Conservation (phyloP, 2,113 vertebrate species). For the Hemichromis elongatus region DNA sequence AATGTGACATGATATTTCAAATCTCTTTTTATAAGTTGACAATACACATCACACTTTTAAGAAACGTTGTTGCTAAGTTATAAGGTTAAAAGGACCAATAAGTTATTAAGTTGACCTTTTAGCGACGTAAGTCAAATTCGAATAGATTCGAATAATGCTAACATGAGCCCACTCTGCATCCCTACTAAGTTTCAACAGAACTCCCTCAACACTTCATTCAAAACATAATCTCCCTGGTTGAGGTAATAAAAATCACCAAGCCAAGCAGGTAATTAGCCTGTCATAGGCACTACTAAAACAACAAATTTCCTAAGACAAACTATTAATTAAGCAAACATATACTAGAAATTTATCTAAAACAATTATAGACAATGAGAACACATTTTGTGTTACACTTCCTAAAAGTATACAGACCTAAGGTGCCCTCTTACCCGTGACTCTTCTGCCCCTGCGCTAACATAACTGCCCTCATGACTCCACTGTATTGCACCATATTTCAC, state of each 20-base stretch:
- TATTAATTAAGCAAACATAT: not conserved
- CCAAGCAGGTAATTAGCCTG: not conserved
- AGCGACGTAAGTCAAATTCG: not conserved
- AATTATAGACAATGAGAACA: not conserved
- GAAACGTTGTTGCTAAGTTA: not conserved
- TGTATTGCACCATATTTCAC: not conserved
- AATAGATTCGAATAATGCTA: not conserved
- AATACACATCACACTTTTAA: not conserved
- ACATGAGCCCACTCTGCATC: not conserved
- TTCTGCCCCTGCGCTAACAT: not conserved
- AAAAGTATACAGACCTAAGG: not conserved
- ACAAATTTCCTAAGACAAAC: not conserved
- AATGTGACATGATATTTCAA: not conserved
- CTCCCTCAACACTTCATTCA: not conserved
- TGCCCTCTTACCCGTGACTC: not conserved
- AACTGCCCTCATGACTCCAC: not conserved
- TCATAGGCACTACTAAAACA: not conserved
- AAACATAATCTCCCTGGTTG: not conserved
- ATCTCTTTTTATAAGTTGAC: not conserved
- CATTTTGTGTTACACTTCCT: not conserved
- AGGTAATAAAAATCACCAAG: not conserved
- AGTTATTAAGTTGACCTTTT: not conserved
- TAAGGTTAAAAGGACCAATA: rapidly evolving
- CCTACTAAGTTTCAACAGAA: not conserved
- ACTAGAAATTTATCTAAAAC: not conserved